Conservation (phyloP, 2,888 invertebrate species). For the Helobdella robusta region DNA sequence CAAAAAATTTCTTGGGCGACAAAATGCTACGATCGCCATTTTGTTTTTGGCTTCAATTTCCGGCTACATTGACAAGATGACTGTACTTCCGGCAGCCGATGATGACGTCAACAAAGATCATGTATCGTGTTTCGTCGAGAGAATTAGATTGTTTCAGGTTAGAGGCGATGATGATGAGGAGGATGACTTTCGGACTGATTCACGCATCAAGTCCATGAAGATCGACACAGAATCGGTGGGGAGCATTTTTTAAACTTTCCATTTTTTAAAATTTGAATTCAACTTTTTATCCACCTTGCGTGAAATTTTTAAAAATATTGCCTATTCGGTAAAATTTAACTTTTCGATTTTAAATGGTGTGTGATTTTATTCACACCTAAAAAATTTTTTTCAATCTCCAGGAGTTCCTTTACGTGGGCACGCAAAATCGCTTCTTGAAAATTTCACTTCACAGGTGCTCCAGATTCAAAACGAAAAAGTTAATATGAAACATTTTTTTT, state of each 20-base stretch:
- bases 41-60: conserved; percentile 2
- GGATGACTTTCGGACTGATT: no score
- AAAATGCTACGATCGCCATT: background rate
- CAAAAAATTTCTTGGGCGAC: background rate
- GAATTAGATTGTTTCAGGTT: background rate
- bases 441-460: conserved; percentile 6
- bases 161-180: no score
- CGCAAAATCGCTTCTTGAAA: background rate
- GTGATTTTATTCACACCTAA: no score
- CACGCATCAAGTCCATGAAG: conserved; percentile 1
- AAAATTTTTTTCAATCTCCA: background rate
- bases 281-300: no score
- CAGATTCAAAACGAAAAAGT: background rate
- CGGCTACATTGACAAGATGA: conserved; percentile 6
- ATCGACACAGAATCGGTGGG: no score
- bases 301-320: no score
- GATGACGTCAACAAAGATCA: background rate
- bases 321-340: no score
- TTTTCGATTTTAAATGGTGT: no score
- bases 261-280: no score
- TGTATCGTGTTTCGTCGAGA: background rate
- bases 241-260: no score
- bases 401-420: background rate
- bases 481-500: no score
- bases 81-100: background rate